These are phyloP conservation scores for Enteromius radiatus DNA, from an alignment of 2,797 vertebrate species.

Conservation along the genomic window DNA sequence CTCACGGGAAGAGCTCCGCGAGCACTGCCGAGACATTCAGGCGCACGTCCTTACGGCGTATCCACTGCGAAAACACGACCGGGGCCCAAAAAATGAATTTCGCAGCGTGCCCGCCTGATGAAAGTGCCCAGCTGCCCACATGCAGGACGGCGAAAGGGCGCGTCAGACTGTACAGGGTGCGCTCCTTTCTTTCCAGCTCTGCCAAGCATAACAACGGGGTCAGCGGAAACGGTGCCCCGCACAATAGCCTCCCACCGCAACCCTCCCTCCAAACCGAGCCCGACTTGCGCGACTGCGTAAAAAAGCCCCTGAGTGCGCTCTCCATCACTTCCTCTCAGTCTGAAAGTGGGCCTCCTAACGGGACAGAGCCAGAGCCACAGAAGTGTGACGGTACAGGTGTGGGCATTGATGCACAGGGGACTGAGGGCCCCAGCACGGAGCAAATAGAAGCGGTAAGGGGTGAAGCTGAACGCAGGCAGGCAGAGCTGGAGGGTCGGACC, in stretches of 20 bases:
- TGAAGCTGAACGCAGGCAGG: slow-evolving; percentile 61
- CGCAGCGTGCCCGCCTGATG: slow-evolving; percentile 37
- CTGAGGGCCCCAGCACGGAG: slow-evolving; percentile 21
- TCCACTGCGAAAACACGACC: slow-evolving; percentile 32
- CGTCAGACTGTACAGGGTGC: slow-evolving; percentile 61
- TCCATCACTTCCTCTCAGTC: slow-evolving; percentile 15
- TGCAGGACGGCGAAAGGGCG: slow-evolving; percentile 59
- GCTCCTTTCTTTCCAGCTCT: slow-evolving; percentile 55
- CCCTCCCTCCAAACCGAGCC: slow-evolving; percentile 1
- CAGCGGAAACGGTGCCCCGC: slow-evolving; percentile 12
- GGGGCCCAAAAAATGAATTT: slow-evolving; percentile 41
- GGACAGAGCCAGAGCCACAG: slow-evolving; percentile 2
- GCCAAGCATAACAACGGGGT: slow-evolving; percentile 47
- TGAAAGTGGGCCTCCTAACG: slow-evolving; percentile 10
- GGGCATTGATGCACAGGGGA: not conserved
- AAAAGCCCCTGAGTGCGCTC: slow-evolving; percentile 18
- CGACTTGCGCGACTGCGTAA: slow-evolving; percentile 9
- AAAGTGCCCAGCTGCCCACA: slow-evolving; percentile 47
- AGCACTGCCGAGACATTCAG: slow-evolving; percentile 23
- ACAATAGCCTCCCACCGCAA: slow-evolving; percentile 13
- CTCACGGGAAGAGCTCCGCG: slow-evolving; percentile 29
- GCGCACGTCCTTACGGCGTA: slow-evolving; percentile 22
- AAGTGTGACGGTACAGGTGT: slow-evolving; percentile 9
- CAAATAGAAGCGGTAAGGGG: slow-evolving; percentile 47
- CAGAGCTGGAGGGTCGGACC: slow-evolving; percentile 63